Evolutionary conservation across 2,797 vertebrate species (phyloP).

Genomic region (Alcedo atthis): DNA sequence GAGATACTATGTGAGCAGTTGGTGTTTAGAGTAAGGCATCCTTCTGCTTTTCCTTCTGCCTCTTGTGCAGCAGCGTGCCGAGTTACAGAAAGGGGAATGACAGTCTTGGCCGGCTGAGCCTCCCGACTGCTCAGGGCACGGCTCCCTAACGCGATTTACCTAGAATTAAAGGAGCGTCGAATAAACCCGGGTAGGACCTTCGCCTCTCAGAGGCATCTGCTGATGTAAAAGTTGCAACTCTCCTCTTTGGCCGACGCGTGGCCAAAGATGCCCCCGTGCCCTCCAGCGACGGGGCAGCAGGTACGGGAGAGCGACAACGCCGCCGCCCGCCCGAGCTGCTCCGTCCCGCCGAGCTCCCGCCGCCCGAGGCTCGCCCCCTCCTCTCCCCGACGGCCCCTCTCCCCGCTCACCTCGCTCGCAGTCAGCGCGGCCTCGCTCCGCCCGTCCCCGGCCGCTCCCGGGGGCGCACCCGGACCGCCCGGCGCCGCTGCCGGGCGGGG

Average conservation of each 20-base stretch:
- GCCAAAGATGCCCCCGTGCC: background rate
- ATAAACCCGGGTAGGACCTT: background rate
- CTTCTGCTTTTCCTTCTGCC: background rate
- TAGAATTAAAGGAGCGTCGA: rapidly evolving
- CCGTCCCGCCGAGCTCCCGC: background rate
- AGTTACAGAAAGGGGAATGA: background rate
- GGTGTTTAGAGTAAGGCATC: background rate
- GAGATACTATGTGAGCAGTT: background rate
- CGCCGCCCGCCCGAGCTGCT: background rate
- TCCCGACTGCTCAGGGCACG: background rate
- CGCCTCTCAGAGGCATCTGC: background rate
- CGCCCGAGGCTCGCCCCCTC: background rate
- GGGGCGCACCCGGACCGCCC: conserved; percentile 88
- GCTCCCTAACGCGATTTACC: background rate
- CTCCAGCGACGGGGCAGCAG: background rate
- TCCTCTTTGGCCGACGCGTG: background rate
- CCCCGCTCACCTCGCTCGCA: conserved; percentile 86
- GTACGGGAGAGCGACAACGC: background rate
- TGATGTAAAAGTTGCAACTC: background rate
- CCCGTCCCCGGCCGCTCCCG: conserved; percentile 72
- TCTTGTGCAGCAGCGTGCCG: background rate
- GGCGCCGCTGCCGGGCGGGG: conserved; percentile 13
- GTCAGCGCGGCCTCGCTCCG: conserved; percentile 88
- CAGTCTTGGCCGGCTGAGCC: background rate
- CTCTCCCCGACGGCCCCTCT: background rate